Percentiles rank a stretch among this genome's conserved stretches.
Conservation (phyloP, 2,113 vertebrate species). For the Oreochromis aureus region DNA sequence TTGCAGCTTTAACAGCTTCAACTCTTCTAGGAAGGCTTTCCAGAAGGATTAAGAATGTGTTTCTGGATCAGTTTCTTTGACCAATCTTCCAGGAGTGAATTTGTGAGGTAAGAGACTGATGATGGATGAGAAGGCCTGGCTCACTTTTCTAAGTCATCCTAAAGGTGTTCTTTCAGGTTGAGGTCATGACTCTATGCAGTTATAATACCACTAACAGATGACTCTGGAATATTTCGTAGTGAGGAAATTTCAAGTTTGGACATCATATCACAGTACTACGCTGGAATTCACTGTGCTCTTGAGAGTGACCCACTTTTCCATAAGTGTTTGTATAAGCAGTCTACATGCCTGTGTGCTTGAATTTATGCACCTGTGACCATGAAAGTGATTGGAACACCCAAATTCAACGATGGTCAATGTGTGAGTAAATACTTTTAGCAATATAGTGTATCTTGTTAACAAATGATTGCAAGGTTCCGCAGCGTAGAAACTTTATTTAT, state of each 20-base stretch:
- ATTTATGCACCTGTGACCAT: not conserved
- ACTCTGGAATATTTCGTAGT: not conserved
- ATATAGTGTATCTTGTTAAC: not conserved
- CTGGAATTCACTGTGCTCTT: not conserved
- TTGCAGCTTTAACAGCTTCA: not conserved
- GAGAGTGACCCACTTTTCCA: not conserved
- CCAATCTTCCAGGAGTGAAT: not conserved
- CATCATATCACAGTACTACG: not conserved
- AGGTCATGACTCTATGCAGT: not conserved
- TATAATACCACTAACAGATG: not conserved
- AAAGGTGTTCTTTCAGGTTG: not conserved
- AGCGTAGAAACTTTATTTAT: not conserved
- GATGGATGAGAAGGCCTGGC: not conserved
- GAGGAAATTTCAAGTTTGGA: not conserved
- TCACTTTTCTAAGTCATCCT: not conserved
- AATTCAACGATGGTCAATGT: not conserved
- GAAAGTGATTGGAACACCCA: not conserved
- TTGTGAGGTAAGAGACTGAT: not conserved
- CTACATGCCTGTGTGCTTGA: not conserved
- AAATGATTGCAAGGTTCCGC: not conserved
- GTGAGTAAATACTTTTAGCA: not conserved
- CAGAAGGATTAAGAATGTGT: not conserved
- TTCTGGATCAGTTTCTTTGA: not conserved
- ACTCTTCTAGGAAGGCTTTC: not conserved
- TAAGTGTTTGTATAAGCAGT: not conserved